Evolutionary conservation across 2,888 invertebrate genomes (phyloP), one percentile per base, ranked within the genome.

Genomic region (Diarsia mendica): DNA sequence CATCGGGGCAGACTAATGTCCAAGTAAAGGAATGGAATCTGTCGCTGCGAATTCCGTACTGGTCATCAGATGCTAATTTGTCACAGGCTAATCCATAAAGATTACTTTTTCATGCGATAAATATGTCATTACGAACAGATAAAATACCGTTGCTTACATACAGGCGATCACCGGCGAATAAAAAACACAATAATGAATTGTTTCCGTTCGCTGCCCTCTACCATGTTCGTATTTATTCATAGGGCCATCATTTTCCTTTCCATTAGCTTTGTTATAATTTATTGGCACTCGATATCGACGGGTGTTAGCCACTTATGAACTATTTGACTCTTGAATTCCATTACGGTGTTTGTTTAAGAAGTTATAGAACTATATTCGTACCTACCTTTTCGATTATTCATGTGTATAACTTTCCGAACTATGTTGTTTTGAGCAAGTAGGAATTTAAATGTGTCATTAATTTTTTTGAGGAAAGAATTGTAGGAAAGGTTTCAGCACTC

Each of bases 41-140:
- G 3, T 55, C 53, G 18, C 28, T 51, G 18, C 20, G 13, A 60
- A 53, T 13, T 51, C 5, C 9, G 15, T 28, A 8, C 49, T 48
- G 18, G 18, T 65, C 11, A 61, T 66, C 58, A 63, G 67, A 77
- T 82, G 78, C 75, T 86, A 85, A 90, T 91, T 90, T 89, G 81
- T 90, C 89, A 89, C 84, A 81, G 76, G 76, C 55, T 89, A 90
- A 90, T 87, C 89, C 87, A 75, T 72, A 80, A 82, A 85, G 86
- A 89, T 89, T 85, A 88, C 85, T 85, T 89, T 87, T 85, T 80
- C 46, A 72, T 79, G 72, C 86, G 89, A 89, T 88, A 69, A 89
- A 87, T 83, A 80, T 83, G 73, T 72, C 79, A 82, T 86, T 74
- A 84, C 79, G 75, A 82, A 58, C 77, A 70, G 76, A 85, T 85